Evolutionary conservation across 2,113 vertebrate genomes (phyloP).

Genomic region (Heliornis fulica): DNA sequence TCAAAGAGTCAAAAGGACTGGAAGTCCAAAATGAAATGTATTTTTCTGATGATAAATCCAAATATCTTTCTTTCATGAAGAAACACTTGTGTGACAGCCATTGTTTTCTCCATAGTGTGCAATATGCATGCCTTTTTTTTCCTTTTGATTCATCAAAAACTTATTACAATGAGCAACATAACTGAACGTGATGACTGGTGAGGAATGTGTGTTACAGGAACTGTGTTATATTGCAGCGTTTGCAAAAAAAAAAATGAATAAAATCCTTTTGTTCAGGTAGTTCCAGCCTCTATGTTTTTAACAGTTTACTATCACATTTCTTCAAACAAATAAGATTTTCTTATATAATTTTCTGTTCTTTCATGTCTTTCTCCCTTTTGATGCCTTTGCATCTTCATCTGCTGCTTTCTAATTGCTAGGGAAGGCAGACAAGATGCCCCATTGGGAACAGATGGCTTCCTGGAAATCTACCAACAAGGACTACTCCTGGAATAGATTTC

Average conservation of each 20-base stretch:
- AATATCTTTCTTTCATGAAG: background rate
- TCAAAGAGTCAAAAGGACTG: background rate
- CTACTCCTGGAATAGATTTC: slow-evolving; percentile 65
- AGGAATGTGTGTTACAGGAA: background rate
- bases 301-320: background rate
- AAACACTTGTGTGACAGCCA: background rate
- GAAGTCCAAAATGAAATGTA: background rate
- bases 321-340: slow-evolving; percentile 14
- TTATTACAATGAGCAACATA: background rate
- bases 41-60: background rate
- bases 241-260: background rate
- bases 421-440: slow-evolving; percentile 64
- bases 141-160: background rate
- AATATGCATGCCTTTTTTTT: background rate
- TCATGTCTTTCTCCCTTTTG: background rate
- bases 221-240: background rate
- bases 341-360: background rate
- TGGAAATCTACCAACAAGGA: slow-evolving; percentile 57
- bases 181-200: background rate
- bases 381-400: slow-evolving; percentile 39
- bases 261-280: background rate
- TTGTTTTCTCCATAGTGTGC: background rate
- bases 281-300: background rate
- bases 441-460: slow-evolving; percentile 70
- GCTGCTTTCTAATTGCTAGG: slow-evolving; percentile 59